Conservation (phyloP, 2,797 vertebrate species). For the Chloroceryle amazona region DNA sequence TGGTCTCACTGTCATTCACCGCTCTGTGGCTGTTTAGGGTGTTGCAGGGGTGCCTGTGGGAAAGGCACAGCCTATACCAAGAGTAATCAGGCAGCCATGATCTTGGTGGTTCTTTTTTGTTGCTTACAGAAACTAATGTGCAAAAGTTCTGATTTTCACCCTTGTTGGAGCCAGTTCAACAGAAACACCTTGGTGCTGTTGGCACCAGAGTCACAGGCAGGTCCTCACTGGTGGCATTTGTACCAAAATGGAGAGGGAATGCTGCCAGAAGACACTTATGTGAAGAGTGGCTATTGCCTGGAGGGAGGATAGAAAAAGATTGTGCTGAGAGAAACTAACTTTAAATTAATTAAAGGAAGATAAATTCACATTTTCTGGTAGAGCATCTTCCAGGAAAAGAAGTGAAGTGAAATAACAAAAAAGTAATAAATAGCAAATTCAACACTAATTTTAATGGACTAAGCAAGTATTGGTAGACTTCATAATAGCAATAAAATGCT, state of each 20-base stretch:
- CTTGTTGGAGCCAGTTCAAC: background rate
- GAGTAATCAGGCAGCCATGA: background rate
- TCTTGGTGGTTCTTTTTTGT: background rate
- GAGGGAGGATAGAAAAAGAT: background rate
- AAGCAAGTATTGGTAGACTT: background rate
- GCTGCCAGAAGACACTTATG: background rate
- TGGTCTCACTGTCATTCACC: background rate
- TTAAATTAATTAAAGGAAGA: background rate
- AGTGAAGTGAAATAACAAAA: background rate
- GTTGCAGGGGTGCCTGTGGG: background rate
- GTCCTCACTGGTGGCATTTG: background rate
- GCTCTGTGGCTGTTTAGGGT: background rate
- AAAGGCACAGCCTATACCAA: background rate
- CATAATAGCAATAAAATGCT: background rate
- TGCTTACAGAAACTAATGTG: background rate
- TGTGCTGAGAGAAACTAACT: background rate
- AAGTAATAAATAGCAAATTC: background rate
- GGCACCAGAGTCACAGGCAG: background rate
- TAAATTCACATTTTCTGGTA: background rate
- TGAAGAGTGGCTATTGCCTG: background rate
- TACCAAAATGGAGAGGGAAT: background rate
- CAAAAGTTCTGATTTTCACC: background rate
- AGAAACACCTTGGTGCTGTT: background rate
- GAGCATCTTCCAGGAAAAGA: background rate
- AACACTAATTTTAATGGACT: background rate